These are phyloP conservation scores for Eumeta japonica DNA, from an alignment of 1,140 invertebrate genomes.

Conservation along the genomic window DNA sequence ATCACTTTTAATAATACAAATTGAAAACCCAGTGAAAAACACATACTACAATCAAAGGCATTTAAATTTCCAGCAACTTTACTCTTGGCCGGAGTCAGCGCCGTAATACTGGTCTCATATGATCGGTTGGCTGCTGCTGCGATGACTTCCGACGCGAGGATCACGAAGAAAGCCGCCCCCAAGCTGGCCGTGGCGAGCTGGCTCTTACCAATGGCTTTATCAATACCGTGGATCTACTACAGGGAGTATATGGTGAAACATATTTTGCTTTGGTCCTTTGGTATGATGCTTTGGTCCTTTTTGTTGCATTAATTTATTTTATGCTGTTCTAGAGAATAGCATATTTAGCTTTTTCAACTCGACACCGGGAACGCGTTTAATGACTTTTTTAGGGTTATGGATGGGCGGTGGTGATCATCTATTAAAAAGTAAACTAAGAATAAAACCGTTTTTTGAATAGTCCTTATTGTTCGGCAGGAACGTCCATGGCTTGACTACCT, in stretches of 20 bases:
- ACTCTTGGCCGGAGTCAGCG: constrained; percentile 72
- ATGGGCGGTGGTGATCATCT: too few species aligned
- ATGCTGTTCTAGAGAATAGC: too few species aligned
- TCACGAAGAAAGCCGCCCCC: constrained; percentile 61
- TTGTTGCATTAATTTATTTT: too few species aligned
- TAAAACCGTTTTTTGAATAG: not conserved
- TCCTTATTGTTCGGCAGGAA: constrained; percentile 42
- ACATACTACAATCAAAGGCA: too few species aligned
- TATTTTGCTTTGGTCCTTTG: not conserved
- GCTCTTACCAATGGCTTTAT: constrained; percentile 62
- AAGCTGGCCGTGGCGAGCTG: constrained; percentile 67
- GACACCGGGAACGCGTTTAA: too few species aligned
- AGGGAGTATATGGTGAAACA: constrained; percentile 64
- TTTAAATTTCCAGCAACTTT: constrained; percentile 66
- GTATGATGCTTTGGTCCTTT: too few species aligned
- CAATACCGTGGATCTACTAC: constrained; percentile 65
- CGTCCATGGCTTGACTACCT: constrained; percentile 69
- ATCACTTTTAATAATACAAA: too few species aligned
- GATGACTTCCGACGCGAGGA: constrained; percentile 65
- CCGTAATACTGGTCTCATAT: constrained; percentile 76
- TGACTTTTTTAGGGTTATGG: too few species aligned
- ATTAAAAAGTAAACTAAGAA: too few species aligned
- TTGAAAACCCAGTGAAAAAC: too few species aligned
- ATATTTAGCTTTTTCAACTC: too few species aligned
- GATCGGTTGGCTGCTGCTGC: constrained; percentile 79